These are phyloP conservation scores for Heliconius charithonia DNA, from an alignment of 2,888 invertebrate species.

Conservation along the genomic window DNA sequence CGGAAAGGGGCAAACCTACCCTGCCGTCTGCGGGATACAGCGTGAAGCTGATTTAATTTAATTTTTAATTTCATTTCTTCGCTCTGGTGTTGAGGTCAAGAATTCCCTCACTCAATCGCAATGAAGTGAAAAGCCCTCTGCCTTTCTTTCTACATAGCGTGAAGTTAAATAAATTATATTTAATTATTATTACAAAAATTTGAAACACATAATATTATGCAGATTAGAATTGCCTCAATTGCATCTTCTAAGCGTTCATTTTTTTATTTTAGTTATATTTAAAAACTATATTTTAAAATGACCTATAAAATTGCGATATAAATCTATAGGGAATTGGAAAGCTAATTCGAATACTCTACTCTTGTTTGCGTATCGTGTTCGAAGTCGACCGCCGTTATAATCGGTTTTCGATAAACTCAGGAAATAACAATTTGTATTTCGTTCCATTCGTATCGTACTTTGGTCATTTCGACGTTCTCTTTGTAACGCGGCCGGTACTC, in stretches of 20 bases:
- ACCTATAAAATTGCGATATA: background rate
- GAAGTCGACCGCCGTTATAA: constrained; percentile 36
- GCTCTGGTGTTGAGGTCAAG: too few relatives aligned
- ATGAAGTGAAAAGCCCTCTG: too few relatives aligned
- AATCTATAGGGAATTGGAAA: constrained; percentile 19
- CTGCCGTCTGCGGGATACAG: too few relatives aligned
- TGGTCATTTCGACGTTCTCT: constrained; percentile 30
- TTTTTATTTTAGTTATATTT: background rate
- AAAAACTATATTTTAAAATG: background rate
- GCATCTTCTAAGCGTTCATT: background rate
- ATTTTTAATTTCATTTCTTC: too few relatives aligned
- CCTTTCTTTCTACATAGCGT: too few relatives aligned
- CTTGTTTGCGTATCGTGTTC: constrained; percentile 32
- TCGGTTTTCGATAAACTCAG: constrained; percentile 38
- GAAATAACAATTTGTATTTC: constrained; percentile 35
- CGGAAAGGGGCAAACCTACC: too few relatives aligned
- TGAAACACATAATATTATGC: too few relatives aligned
- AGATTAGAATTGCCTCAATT: background rate
- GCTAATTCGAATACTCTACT: constrained; percentile 31
- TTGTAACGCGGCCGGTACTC: constrained; percentile 20
- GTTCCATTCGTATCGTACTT: constrained; percentile 27
- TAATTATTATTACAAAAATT: too few relatives aligned
- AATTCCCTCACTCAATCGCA: too few relatives aligned
- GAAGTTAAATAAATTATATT: too few relatives aligned
- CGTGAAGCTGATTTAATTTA: too few relatives aligned